Evolutionary conservation across 1,140 invertebrate species (phyloP).

Genomic region (Belonocnema kinseyi): DNA sequence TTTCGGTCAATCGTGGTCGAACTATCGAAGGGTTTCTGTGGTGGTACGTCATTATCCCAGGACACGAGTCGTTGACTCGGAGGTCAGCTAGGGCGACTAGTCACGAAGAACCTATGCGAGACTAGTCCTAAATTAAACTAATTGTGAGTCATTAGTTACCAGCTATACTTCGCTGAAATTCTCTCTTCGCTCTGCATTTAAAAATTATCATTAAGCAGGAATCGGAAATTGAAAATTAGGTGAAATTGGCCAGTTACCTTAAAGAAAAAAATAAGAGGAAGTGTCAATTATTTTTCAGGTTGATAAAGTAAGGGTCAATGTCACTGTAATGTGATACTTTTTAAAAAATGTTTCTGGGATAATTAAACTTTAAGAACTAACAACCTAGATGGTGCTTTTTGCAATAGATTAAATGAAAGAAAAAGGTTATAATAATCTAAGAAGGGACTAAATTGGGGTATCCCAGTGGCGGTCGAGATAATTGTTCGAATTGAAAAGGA

Average conservation of each 20-base stretch:
- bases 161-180: constrained; percentile 4
- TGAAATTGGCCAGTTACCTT: background rate
- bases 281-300: too few relatives aligned
- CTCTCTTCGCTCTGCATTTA: background rate
- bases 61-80: constrained; percentile 32
- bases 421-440: constrained; percentile 6
- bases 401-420: background rate
- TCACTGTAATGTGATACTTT: too few relatives aligned
- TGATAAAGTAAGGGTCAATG: too few relatives aligned
- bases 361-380: too few relatives aligned
- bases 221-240: background rate
- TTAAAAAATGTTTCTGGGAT: too few relatives aligned
- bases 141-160: constrained; percentile 16
- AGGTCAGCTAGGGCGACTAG: constrained; percentile 29
- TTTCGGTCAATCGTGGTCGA: background rate
- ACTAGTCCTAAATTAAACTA: constrained; percentile 22
- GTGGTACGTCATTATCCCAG: constrained; percentile 30
- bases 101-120: constrained; percentile 13
- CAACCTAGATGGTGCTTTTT: too few relatives aligned
- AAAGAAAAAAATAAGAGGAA: background rate
- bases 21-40: background rate
- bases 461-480: background rate
- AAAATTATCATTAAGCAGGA: background rate
- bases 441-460: constrained; percentile 11
- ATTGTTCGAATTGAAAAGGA: constrained; percentile 43